phyloP scores from a whole-genome alignment of 2,888 invertebrate species.

The Aspidapion aeneum region DNA sequence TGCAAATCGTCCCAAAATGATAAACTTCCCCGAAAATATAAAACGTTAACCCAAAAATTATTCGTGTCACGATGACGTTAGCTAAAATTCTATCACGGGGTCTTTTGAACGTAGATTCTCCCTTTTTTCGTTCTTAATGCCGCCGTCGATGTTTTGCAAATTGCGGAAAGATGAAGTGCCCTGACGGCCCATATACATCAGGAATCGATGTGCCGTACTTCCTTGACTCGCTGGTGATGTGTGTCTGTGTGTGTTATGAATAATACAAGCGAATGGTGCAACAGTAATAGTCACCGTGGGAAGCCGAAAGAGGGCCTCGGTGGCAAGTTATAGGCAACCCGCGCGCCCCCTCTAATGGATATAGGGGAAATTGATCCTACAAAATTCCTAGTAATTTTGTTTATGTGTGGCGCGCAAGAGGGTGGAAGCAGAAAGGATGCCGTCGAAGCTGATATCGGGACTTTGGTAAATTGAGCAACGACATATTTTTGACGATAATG shows the following conservation, averaged over 20 bases:
- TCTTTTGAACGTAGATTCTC: background rate
- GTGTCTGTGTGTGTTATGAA: constrained; percentile 20
- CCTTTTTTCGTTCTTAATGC: background rate
- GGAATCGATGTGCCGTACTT: constrained; percentile 38
- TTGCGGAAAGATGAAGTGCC: constrained; percentile 25
- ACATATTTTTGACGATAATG: background rate
- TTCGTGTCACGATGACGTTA: background rate
- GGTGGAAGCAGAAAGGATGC: constrained; percentile 24
- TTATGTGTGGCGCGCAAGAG: constrained; percentile 29
- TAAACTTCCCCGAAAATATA: background rate
- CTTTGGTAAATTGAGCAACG: background rate
- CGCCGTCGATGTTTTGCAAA: constrained; percentile 18
- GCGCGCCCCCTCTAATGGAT: constrained; percentile 42
- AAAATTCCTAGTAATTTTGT: constrained; percentile 47
- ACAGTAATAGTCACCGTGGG: constrained; percentile 4
- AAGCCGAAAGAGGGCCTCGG: constrained; percentile 18
- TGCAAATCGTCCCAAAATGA: background rate
- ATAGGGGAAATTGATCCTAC: constrained; percentile 42
- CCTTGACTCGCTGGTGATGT: no score
- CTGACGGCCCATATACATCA: constrained; percentile 27
- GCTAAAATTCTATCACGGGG: background rate
- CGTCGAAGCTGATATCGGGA: background rate
- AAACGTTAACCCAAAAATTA: constrained; percentile 2
- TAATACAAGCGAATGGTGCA: constrained; percentile 31
- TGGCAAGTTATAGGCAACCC: no score